Evolutionary conservation across 2,113 vertebrate genomes (phyloP), one percentile per base, ranked within the genome.

Genomic region (Oostethus manadensis): DNA sequence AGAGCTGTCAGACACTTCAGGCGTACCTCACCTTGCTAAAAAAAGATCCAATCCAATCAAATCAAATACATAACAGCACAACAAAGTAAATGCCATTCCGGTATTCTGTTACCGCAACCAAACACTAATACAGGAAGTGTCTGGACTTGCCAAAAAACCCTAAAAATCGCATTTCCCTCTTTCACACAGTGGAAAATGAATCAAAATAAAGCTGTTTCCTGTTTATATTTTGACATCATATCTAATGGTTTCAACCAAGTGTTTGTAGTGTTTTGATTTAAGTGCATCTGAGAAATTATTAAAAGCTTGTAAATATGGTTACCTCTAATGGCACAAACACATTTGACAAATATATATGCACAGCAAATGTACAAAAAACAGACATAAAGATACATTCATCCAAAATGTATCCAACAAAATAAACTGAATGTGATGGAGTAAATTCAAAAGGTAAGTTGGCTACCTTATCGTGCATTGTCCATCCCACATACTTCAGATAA

Each of bases 391-490:
- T 3, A 10, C 10, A 18, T 35, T 17, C 17, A 35, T 17, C 10
- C 29, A 35, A 53, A 13, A 13, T 42, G 13, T 14, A 42, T 42
- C 38, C 13, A 42, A 42, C 10, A 42, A 42, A 42, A 42, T 10
- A 42, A 33, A 4, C 8, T 33, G 29, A 33, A 7, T 50, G 13
- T 50, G 6, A 11, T 50, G 23, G 16, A 8, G 10, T 10, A 16
- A 26, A 38, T 1, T 40, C 6, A 56, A 22, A 2, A 20, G 21
- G 13, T 48, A 42, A 35, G 14, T 7, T 26, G 29, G 1, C 2
- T 14, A 8, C 97, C 93, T 99, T 99, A 79, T 99, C 97, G 50
- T 99, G 96, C 94, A 99, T 98, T 60, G 97, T 99, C 97, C 97
- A 99, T 17, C 97, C 97, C 56, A 98, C 97, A 2, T 99, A 99